Percentiles rank a stretch among this genome's conserved stretches.
Evolutionary conservation across 2,113 vertebrate genomes (phyloP).

Genomic region (Perca schrenkii): DNA sequence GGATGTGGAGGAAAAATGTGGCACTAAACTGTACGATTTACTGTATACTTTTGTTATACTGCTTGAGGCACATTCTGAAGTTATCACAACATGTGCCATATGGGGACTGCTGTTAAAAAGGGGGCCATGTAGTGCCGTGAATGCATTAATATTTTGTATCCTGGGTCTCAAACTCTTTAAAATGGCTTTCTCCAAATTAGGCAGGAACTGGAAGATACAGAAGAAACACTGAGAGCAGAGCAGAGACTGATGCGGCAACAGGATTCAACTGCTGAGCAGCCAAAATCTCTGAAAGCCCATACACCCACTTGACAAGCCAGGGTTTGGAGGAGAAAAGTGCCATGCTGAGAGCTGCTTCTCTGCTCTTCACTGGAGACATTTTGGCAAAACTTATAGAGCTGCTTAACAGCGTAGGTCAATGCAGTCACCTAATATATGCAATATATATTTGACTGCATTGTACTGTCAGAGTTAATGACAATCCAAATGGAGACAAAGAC

Average conservation of each 20-base stretch:
- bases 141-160: constrained; percentile 18
- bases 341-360: constrained; percentile 15
- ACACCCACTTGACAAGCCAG: constrained; percentile 4
- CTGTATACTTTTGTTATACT: neutral
- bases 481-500: constrained; percentile 11
- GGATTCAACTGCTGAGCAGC: neutral
- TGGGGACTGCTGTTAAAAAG: neutral
- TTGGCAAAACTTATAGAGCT: neutral
- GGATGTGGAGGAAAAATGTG: neutral
- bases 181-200: constrained; percentile 13
- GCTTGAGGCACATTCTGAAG: constrained; percentile 5
- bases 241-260: neutral
- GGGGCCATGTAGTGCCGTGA: neutral
- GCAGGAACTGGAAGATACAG: neutral
- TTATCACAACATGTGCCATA: constrained; percentile 17
- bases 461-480: neutral
- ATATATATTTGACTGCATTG: constrained; percentile 7
- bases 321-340: constrained; percentile 6
- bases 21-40: constrained; percentile 24
- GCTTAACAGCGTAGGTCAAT: constrained; percentile 11
- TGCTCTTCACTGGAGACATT: neutral
- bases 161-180: constrained; percentile 11
- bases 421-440: constrained; percentile 16
- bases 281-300: neutral
- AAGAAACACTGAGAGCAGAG: neutral